Percentiles rank a stretch among this genome's conserved stretches.
Evolutionary conservation across 2,113 vertebrate species (phyloP).

Genomic region (Oncorhynchus keta): DNA sequence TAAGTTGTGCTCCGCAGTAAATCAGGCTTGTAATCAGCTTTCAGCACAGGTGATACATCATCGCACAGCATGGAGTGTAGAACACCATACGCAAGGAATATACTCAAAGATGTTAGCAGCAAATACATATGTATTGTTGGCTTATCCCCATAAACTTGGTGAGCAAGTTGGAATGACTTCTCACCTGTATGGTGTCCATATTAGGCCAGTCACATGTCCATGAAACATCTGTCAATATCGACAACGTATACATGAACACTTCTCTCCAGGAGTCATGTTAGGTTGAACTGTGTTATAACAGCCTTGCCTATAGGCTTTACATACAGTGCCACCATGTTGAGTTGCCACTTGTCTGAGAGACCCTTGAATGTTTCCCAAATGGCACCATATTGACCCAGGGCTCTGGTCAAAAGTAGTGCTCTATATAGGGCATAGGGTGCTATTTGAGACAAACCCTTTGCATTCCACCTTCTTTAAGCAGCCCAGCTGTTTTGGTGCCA

Average conservation of each 20-base stretch:
- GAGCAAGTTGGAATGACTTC: background rate
- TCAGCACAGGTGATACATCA: conserved; percentile 98
- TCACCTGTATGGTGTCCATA: background rate
- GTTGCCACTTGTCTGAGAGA: conserved; percentile 60
- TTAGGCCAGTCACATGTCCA: too few relatives aligned
- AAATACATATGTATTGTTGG: conserved; percentile 80
- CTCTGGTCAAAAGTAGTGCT: too few relatives aligned
- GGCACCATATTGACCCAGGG: too few relatives aligned
- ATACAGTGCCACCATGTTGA: conserved; percentile 67
- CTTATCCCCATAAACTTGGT: background rate
- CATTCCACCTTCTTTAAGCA: conserved; percentile 78
- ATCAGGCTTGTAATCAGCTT: conserved; percentile 99
- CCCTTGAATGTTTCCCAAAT: too few relatives aligned
- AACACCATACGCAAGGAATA: conserved; percentile 87
- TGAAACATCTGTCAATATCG: too few relatives aligned
- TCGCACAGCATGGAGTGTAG: conserved; percentile 91
- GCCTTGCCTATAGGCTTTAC: conserved; percentile 58
- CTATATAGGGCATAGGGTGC: too few relatives aligned
- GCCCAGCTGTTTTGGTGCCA: conserved; percentile 85
- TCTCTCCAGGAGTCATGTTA: background rate
- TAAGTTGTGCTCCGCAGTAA: conserved; percentile 98
- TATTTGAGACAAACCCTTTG: conserved; percentile 41
- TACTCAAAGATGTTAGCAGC: conserved; percentile 92
- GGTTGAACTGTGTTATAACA: background rate
- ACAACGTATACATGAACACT: background rate